Percentiles rank a stretch among this genome's conserved stretches.
Evolutionary conservation across 2,888 invertebrate species (phyloP).

Genomic region (Dryomyza anilis): DNA sequence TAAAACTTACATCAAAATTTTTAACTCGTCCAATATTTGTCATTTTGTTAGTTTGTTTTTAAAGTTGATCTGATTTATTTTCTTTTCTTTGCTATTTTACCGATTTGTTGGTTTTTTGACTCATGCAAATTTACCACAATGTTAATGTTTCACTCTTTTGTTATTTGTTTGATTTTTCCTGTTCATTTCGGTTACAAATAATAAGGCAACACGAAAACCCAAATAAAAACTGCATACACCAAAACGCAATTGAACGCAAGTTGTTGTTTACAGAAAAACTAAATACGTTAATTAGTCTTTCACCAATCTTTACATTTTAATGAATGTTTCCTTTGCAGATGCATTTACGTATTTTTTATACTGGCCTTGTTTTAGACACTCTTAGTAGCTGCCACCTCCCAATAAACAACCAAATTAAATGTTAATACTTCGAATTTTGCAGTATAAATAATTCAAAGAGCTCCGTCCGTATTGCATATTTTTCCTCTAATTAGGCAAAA

Average conservation of each 20-base stretch:
- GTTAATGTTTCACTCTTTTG: slow-evolving; percentile 18
- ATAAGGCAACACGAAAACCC: slow-evolving; percentile 5
- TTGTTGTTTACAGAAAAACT: too few species aligned
- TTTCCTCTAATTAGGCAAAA: too few species aligned
- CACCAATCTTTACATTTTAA: background rate
- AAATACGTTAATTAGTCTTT: too few species aligned
- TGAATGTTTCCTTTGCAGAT: background rate
- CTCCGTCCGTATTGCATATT: too few species aligned
- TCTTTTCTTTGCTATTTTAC: background rate
- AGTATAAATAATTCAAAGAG: background rate
- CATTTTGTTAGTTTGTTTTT: slow-evolving; percentile 38
- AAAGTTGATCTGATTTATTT: background rate
- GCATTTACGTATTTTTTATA: background rate
- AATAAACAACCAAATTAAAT: too few species aligned
- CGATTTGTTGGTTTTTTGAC: background rate
- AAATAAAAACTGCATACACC: slow-evolving; percentile 13
- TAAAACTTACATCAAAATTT: slow-evolving; percentile 48
- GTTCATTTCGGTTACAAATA: background rate
- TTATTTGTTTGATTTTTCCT: background rate
- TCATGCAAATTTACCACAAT: slow-evolving; percentile 19
- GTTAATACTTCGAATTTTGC: background rate
- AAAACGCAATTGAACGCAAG: too few species aligned
- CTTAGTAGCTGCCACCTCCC: background rate
- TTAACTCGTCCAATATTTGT: slow-evolving; percentile 47
- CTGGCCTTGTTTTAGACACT: background rate